These are phyloP conservation scores for Drosophila neotestacea DNA, from an alignment of 2,888 invertebrate species.

Conservation along the genomic window DNA sequence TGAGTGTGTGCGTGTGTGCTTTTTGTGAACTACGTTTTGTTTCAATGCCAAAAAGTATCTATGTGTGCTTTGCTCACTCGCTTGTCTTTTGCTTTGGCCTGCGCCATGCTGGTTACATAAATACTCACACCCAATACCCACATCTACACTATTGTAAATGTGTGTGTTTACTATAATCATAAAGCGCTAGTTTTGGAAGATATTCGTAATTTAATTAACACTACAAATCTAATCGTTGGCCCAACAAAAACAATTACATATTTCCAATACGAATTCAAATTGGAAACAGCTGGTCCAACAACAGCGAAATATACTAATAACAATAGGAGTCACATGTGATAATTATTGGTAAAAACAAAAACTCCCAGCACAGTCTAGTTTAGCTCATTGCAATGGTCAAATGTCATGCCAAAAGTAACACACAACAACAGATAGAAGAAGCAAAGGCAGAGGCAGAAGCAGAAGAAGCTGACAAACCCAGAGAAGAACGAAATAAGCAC, in stretches of 20 bases:
- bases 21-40: slow-evolving; percentile 80
- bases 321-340: slow-evolving; percentile 43
- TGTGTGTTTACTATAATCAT: slow-evolving; percentile 37
- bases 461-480: slow-evolving; percentile 38
- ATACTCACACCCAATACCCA: slow-evolving; percentile 57
- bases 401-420: slow-evolving; percentile 64
- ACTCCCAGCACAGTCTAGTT: neutral
- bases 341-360: slow-evolving; percentile 42
- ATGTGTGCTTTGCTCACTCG: slow-evolving; percentile 56
- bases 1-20: slow-evolving; percentile 56
- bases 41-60: slow-evolving; percentile 81
- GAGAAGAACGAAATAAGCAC: slow-evolving; percentile 44
- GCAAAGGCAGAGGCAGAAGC: neutral
- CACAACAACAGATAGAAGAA: slow-evolving; percentile 16
- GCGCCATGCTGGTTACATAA: slow-evolving; percentile 72
- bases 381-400: slow-evolving; percentile 68
- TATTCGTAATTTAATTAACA: slow-evolving; percentile 70
- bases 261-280: slow-evolving; percentile 49
- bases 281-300: slow-evolving; percentile 36
- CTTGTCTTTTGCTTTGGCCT: slow-evolving; percentile 3
- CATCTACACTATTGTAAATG: slow-evolving; percentile 7
- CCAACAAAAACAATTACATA: slow-evolving; percentile 29
- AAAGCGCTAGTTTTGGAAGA: slow-evolving; percentile 44
- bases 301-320: slow-evolving; percentile 11
- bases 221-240: slow-evolving; percentile 36